These are phyloP conservation scores for Caenorhabditis sulstoni DNA, from an alignment of 2,888 invertebrate genomes.

Conservation along the genomic window DNA sequence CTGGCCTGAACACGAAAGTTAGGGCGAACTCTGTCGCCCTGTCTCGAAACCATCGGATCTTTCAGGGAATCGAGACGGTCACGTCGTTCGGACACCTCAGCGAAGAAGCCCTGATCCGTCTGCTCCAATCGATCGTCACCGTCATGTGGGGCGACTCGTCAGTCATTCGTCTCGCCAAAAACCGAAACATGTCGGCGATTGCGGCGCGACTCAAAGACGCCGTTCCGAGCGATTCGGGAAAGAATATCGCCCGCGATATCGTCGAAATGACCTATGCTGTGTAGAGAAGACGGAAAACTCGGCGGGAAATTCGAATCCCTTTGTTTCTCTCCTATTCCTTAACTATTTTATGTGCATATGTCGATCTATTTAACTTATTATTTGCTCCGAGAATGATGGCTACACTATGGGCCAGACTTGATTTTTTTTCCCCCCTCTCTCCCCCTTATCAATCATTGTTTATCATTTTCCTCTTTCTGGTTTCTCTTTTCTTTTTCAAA, in stretches of 20 bases:
- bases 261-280: conserved; percentile 75
- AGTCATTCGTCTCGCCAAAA: conserved; percentile 78
- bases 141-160: conserved; percentile 82
- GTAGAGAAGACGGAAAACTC: no score
- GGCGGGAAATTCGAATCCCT: no score
- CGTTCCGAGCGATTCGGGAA: conserved; percentile 70
- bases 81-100: conserved; percentile 58
- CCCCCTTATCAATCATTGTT: conserved; percentile 1
- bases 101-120: conserved; percentile 85
- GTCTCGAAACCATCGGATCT: no score
- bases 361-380: no score
- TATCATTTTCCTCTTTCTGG: conserved; percentile 9
- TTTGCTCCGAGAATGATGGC: no score
- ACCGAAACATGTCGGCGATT: conserved; percentile 66
- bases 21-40: no score
- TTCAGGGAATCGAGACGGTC: conserved; percentile 57
- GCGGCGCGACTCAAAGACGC: conserved; percentile 75
- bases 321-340: no score
- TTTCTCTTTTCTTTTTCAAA: background rate
- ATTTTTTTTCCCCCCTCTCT: conserved; percentile 5
- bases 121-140: conserved; percentile 88
- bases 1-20: no score
- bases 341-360: no score
- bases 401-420: no score
- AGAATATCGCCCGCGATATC: conserved; percentile 73